phyloP scores from a whole-genome alignment of 2,888 invertebrate species.

The Shargacucullia verbasci region DNA sequence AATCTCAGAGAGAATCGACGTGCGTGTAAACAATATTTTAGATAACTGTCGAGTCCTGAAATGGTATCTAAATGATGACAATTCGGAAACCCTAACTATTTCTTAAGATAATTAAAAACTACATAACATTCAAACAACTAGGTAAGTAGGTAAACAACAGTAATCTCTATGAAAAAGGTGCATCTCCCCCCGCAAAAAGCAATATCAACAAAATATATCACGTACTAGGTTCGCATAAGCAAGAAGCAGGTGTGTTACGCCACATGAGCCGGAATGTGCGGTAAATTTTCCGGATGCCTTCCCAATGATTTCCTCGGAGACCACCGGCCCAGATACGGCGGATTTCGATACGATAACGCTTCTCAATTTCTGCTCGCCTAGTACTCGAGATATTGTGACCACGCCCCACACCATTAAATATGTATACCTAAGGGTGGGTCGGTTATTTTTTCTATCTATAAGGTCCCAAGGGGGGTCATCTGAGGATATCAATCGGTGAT shows the following conservation, averaged over 20 bases:
- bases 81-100: too few relatives aligned
- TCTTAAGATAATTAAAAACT: neutral
- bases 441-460: conserved; percentile 62
- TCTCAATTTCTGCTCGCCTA: conserved; percentile 83
- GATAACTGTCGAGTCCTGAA: too few relatives aligned
- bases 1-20: too few relatives aligned
- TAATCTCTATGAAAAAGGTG: conserved; percentile 55
- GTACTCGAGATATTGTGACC: conserved; percentile 79
- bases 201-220: conserved; percentile 81
- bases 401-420: conserved; percentile 82
- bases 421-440: conserved; percentile 70
- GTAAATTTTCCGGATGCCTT: conserved; percentile 92
- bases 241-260: conserved; percentile 85
- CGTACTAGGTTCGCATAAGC: conserved; percentile 80
- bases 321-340: conserved; percentile 88
- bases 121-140: conserved; percentile 26
- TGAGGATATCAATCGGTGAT: conserved; percentile 81
- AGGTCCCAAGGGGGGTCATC: conserved; percentile 75
- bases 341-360: conserved; percentile 89
- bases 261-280: conserved; percentile 86
- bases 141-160: conserved; percentile 33
- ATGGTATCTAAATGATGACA: too few relatives aligned
- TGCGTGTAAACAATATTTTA: neutral
- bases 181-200: conserved; percentile 58
- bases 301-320: conserved; percentile 94